Evolutionary conservation across 2,113 vertebrate genomes (phyloP), one percentile per base, ranked within the genome.

Genomic region (Odobenus rosmarus): DNA sequence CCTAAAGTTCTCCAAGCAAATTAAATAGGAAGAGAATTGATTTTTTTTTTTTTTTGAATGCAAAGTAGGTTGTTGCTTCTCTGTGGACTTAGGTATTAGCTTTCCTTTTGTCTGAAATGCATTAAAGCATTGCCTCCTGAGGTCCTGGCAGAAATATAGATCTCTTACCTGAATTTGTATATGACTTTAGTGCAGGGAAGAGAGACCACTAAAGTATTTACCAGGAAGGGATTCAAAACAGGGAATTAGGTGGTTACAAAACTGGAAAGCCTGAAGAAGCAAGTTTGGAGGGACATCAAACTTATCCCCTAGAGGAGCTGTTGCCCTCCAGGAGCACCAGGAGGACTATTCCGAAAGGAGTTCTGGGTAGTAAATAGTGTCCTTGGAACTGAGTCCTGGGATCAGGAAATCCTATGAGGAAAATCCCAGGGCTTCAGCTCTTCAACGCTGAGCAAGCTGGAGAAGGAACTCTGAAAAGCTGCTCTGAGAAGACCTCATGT

Each of bases 321-420:
- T 16, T 12, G n/a, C 0, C 0, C 19, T 39, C 6, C 0, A 0
- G 16, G 53, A 51, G 31, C 2, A 24, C 16, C 9, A 9, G 14
- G 11, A 6, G 0, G 36, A 7, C 19, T 57, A 0, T 26, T 46
- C 26, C 19, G 15, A 24, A 91, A 92, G 53, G 5, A 39, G 5
- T 14, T 76, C 5, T 24, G 33, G 71, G 2, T 8, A 72, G 8
- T 1, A 14, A 67, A 5, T 7, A 19, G 7, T 24, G 46, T 3
- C 12, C 4, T 5, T 26, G 21, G 36, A 31, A 13, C 3, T 61
- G 53, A 67, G 46, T 76, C 18, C 42, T 85, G 14, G 9, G 4
- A 62, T 59, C 33, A 28, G 49, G 7, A 80, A 39, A 39, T 49
- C 46, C 7, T 1, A 1, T 26, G 46, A 57, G 7, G 28, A 81